Base-by-base conservation (phyloP, 1,140 invertebrate genomes). In the Temnothorax longispinosus region DNA sequence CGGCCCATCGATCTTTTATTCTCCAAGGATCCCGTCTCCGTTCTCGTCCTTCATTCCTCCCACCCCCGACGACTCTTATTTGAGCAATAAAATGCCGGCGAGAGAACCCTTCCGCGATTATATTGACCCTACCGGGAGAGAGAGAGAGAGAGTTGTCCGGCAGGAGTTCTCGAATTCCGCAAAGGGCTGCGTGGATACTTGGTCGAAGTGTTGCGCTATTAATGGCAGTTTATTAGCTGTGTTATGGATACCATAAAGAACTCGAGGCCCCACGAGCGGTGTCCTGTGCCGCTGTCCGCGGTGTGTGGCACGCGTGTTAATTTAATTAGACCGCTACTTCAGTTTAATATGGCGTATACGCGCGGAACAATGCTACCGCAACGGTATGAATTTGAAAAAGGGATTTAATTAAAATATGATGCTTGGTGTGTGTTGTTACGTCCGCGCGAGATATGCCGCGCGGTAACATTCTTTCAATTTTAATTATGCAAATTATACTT, bases 11-110 rank as follows among this genome's bases (percentile, higher is more conserved):
- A 71, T 85, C 80, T 77, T 52, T 52, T 56, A 78, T 85, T 85
- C 87, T 76, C 62, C 44, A 88, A 85, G 87, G 18, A 76, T 67
- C 75, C 13, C 60, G 35, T 44, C 18, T 35, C 27, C 27, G 27
- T 7, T 50, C 74, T 5, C 52, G 52, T 58, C 5, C 50, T 54
- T 65, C 44, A 41, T 56, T 47, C n/a, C 44, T 72, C 38, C 38
- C 21, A 56, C 27, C 52, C 52, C 38, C 47, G 44, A 15, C 56
- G 11, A 65, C 64, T 74, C 32, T 80, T 65, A 74, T 69, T 54
- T n/a, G 78, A 58, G 65, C 87, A 90, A 89, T 90, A 90, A 90
- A 90, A 90, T 89, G 76, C 72, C 85, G 27, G 88, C 77, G 64
- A 54, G 56, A 89, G 71, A 87, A 72, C 56, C 64, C 88, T 89